Base-by-base conservation (phyloP, 1,140 invertebrate species). In the Microvelia longipes region DNA sequence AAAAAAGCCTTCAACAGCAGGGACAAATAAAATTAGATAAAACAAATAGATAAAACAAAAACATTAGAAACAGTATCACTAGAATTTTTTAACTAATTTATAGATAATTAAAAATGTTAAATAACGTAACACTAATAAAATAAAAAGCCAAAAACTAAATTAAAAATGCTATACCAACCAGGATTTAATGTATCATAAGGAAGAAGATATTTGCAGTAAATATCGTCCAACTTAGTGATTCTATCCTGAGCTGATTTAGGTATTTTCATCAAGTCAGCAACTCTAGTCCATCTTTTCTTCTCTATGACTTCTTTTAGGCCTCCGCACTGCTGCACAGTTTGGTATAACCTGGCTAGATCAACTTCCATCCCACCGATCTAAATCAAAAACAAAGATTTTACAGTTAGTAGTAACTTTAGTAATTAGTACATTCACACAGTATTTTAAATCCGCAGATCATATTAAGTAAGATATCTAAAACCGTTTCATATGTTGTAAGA, bases 121-220 rank as follows among this genome's bases (percentile, higher is more conserved):
- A n/a, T n/a, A n/a, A n/a, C n/a, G n/a, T n/a, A n/a, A n/a, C n/a
- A n/a, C n/a, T n/a, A n/a, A n/a, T n/a, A n/a, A n/a, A n/a, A n/a
- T n/a, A n/a, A n/a, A n/a, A n/a, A n/a, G n/a, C n/a, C n/a, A n/a
- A n/a, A n/a, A n/a, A n/a, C n/a, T n/a, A n/a, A n/a, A n/a, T n/a
- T n/a, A n/a, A n/a, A n/a, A n/a, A n/a, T n/a, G n/a, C n/a, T n/a
- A n/a, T 11, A 79, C 78, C 78, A 78, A 89, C 88, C 81, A 75
- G 85, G 83, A 0, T 90, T 89, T 2, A 97, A 78, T 0, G 90
- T 92, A 73, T 94, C 92, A 78, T 94, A 97, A 0, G 94, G 92
- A 69, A 98, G 79, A 29, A 97, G 81, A 81, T 94, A 96, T 85
- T 94, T 94, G 79, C 93, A 92, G 78, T 96, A 98, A 70, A 95